These are phyloP conservation scores for Fragum whitleyi DNA, from an alignment of 2,888 invertebrate species.

Conservation along the genomic window DNA sequence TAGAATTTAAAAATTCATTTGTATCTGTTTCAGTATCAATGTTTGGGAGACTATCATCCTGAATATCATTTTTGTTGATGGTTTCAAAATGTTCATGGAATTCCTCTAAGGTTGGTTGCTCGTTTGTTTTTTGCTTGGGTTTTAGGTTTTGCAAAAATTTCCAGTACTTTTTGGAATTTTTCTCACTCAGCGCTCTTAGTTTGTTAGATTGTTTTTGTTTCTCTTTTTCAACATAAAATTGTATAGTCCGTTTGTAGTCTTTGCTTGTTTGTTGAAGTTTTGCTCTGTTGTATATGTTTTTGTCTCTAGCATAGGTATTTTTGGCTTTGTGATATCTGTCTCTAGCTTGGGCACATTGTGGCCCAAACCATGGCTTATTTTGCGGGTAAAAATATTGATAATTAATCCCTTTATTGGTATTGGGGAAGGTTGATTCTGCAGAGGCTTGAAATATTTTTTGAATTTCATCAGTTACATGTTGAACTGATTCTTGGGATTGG, in stretches of 20 bases:
- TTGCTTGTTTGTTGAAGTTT: background rate
- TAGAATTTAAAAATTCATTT: background rate
- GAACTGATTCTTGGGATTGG: background rate
- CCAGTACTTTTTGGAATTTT: background rate
- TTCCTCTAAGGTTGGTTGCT: background rate
- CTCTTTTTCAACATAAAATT: background rate
- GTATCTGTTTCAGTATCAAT: background rate
- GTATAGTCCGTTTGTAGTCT: background rate
- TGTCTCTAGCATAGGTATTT: background rate
- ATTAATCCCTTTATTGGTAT: background rate
- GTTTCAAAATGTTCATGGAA: background rate
- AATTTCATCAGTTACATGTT: background rate
- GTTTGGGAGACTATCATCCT: background rate
- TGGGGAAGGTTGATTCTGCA: background rate
- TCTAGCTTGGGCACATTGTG: background rate
- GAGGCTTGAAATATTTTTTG: background rate
- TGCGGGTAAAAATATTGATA: background rate
- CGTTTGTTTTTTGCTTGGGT: background rate
- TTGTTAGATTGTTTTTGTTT: background rate
- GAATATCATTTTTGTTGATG: background rate
- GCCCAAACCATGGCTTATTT: constrained; percentile 9
- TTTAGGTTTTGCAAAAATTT: background rate
- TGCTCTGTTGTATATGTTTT: background rate
- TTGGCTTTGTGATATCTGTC: background rate
- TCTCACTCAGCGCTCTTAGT: background rate